These are phyloP conservation scores for Poecilia velifera DNA, from an alignment of 2,797 vertebrate species.

Conservation along the genomic window DNA sequence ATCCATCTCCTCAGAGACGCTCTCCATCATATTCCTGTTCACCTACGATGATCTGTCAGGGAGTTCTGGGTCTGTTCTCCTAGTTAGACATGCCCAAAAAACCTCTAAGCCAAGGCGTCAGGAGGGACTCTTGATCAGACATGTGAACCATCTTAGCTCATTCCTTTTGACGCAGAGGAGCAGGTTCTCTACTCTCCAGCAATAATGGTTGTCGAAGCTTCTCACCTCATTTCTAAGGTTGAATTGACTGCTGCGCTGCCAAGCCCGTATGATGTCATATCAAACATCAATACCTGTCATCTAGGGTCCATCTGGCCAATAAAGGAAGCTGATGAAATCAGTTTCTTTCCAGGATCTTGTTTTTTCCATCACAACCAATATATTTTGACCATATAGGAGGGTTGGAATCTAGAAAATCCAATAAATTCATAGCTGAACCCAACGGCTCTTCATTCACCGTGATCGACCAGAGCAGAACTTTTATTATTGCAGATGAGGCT, in stretches of 20 bases:
- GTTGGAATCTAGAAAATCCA: not conserved
- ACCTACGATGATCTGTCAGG: not conserved
- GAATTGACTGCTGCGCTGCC: not conserved
- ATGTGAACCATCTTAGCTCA: no score
- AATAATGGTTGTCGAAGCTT: not conserved
- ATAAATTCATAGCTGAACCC: not conserved
- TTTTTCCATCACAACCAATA: not conserved
- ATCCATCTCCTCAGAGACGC: not conserved
- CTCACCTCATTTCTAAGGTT: not conserved
- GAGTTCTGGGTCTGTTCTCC: not conserved
- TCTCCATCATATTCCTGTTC: not conserved
- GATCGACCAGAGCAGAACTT: not conserved
- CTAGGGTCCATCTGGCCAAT: not conserved
- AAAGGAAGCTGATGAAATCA: not conserved
- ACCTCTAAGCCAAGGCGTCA: not conserved
- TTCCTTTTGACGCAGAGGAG: no score
- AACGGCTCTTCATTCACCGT: not conserved
- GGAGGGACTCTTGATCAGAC: no score
- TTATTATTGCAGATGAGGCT: not conserved
- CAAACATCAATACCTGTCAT: not conserved
- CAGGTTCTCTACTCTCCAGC: not conserved
- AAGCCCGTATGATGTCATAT: not conserved
- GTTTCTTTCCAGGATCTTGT: not conserved
- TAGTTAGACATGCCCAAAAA: not conserved
- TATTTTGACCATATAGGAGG: not conserved